Conservation (phyloP, 1,140 invertebrate species). For the Tetramorium parvispinum region DNA sequence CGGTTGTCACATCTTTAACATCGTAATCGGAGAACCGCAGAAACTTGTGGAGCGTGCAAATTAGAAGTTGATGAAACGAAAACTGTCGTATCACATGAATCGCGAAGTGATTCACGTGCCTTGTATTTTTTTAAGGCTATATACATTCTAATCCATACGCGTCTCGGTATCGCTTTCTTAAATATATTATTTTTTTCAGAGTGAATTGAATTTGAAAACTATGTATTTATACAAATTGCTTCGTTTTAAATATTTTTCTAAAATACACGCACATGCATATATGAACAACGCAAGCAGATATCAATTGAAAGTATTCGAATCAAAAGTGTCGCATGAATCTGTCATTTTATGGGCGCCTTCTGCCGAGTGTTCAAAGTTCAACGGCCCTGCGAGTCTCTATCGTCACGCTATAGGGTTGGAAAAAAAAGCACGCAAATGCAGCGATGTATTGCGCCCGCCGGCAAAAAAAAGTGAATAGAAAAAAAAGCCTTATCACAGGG, state of each 20-base stretch:
- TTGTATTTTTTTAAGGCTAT: not conserved
- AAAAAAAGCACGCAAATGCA: slow-evolving; percentile 56
- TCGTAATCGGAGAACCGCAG: slow-evolving; percentile 47
- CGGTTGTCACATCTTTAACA: slow-evolving; percentile 60
- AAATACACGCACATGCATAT: not conserved
- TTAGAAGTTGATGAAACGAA: slow-evolving; percentile 58
- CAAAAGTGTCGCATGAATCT: slow-evolving; percentile 13
- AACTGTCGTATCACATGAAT: not conserved
- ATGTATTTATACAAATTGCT: not conserved
- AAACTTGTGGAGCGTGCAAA: slow-evolving; percentile 51
- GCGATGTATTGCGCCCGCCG: slow-evolving; percentile 53
- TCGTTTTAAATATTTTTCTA: not conserved
- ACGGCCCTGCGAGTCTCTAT: slow-evolving; percentile 52
- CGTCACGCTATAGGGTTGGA: slow-evolving; percentile 37
- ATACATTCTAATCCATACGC: not conserved
- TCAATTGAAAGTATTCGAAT: slow-evolving; percentile 34
- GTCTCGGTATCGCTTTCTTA: not conserved
- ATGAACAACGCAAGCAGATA: not conserved
- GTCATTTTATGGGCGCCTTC: slow-evolving; percentile 20
- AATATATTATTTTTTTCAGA: not conserved
- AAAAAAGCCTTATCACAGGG: slow-evolving; percentile 64
- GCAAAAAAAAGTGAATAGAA: slow-evolving; percentile 40
- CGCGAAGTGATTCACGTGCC: slow-evolving; percentile 5
- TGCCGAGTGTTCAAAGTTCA: slow-evolving; percentile 46
- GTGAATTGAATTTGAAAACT: not conserved